Base-by-base conservation (phyloP, 92 coral and sea anemone species). In the Parazoanthus darwini region DNA sequence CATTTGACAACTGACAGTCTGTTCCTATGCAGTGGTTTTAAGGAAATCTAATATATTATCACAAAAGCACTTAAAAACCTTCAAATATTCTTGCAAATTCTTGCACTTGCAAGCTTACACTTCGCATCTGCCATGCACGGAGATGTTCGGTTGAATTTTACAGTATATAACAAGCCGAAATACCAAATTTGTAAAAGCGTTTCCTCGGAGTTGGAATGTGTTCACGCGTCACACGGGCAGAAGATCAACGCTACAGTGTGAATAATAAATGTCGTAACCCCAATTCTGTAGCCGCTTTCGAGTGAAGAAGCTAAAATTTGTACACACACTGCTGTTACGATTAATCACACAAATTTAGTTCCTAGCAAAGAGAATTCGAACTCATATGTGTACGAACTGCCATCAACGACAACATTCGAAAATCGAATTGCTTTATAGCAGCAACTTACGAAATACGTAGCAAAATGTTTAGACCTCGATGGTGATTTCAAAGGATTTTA, bases 221-320 rank as follows among this genome's bases (percentile, higher is more conserved):
- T 5, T 18, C 70, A 18, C 29, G 29, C 38, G 68, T 18, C 70
- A 18, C 29, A 46, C n/a, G 68, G 26, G 87, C 44, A 44, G 37
- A 39, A 73, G 87, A 84, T 84, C 87, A 72, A 66, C 78, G 43
- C 44, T 71, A 25, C 14, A 84, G 18, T 29, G 71, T 84, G 59
- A 84, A 84, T 84, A 70, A 84, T 84, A 84, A 67, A 82, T 82
- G 56, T 36, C 33, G 16, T n/a, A 37, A 42, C 43, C 35, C 18
- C n/a, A n/a, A 67, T 81, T 23, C 10, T 75, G 79, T 20, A 37
- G 79, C 15, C 36, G 75, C 38, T 43, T 82, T 82, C 77, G 75
- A 63, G 35, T 11, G 37, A 18, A 54, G 23, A 38, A 78, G 25
- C 70, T 63, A 18, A 63, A 20, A 63, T 63, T 63, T 63, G 22